Evolutionary conservation across 2,113 vertebrate species (phyloP), one percentile per base, ranked within the genome.

Genomic region (Dicaeum eximium): DNA sequence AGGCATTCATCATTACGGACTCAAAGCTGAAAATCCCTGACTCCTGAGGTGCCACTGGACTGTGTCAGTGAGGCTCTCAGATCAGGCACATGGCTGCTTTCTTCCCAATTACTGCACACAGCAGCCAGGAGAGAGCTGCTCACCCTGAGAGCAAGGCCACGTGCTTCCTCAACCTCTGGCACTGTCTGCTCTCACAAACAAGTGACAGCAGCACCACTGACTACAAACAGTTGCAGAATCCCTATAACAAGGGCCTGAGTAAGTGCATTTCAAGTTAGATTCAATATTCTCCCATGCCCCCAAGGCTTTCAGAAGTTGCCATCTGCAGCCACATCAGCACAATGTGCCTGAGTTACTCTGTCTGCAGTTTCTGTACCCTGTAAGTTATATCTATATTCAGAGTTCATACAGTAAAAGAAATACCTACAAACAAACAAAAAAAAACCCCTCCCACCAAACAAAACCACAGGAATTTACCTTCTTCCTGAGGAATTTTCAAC

Each of bases 1-100:
- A 58, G 44, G 21, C 35, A 78, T 23, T 51, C 33, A 45, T 61
- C 56, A 67, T 23, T 17, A 33, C 57, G 12, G 50, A 60, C 40
- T 10, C 25, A 61, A 40, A 88, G 62, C 44, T 60, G 74, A 47
- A 67, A 81, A 50, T 25, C 37, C 40, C 70, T 4, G 33, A 21
- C 38, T 47, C 30, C 44, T 28, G 58, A 81, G 40, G 7, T 27
- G 61, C 48, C 50, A 13, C 67, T 30, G 71, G 62, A 28, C 33
- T 61, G 35, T 33, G 53, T 33, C 81, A 61, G 19, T 0, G 31
- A 69, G 53, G n/a, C 40, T 69, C 70, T 40, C 18, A 64, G 65
- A 35, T 48, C 0, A 0, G 57, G 24, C 44, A 40, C 30, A 0
- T 13, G 11, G 35, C n/a, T 62, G 21, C n/a, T 33, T 50, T 62